Base-by-base conservation (phyloP, 2,113 vertebrate genomes). In the Cebus imitator region DNA sequence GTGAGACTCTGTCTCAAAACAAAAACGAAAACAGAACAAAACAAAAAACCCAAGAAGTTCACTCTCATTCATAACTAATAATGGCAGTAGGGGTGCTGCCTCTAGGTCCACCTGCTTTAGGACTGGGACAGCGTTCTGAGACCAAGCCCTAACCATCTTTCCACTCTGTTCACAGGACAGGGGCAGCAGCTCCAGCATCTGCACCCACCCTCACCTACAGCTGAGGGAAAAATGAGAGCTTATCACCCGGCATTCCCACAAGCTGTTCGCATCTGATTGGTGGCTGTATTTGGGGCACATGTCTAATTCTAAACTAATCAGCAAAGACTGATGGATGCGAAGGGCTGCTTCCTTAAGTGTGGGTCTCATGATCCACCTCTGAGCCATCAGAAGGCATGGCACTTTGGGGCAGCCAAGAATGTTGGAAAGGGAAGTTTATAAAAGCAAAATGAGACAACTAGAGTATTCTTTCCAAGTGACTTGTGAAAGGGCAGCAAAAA, bases 141-240 rank as follows among this genome's bases (percentile, higher is more conserved):
- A 18, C 10, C 17, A 14, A 21, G 13, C 57, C 48, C 11, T 8
- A 4, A 10, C 45, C 9, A 2, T 52, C 32, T 80, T 20, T 32
- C 12, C n/a, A 1, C 61, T 89, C 50, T 55, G 12, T 10, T 58
- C 40, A 20, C 37, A 61, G 30, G 1, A 5, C 11, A 45, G 9
- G 45, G 55, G 50, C 90, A 30, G 37, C 10, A 40, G 50, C 57
- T 45, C 37, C 11, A 1, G 66, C 43, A 4, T 20, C 10, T 85
- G 12, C 14, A 80, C 32, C 45, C n/a, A 76, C 12, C 57, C 5
- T 84, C 13, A 10, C 0, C 13, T 1, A 18, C 1, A 37, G 18
- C 43, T n/a, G 6, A 4, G 1, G 11, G 9, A 6, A 9, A 64
- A 70, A 73, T 0, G 32, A 6, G 14, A 61, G 5, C 17, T 18